Conservation (phyloP, 2,888 invertebrate species). For the Iselma pallidipennis region DNA sequence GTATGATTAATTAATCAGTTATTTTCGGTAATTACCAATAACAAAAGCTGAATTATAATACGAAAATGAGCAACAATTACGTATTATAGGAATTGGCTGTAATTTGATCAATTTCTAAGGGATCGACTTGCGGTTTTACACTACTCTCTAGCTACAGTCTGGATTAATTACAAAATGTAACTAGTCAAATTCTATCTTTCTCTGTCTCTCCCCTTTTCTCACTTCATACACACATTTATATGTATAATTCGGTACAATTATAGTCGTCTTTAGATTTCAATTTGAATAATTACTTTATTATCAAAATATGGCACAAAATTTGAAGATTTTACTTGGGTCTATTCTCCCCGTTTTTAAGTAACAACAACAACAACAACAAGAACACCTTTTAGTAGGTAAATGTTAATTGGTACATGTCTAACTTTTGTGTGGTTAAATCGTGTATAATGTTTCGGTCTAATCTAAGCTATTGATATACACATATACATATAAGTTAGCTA, state of each 20-base stretch:
- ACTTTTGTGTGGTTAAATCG: no score
- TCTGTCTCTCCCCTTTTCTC: background rate
- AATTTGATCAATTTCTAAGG: conserved; percentile 1
- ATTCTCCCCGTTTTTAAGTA: no score
- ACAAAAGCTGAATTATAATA: background rate
- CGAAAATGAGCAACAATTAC: background rate
- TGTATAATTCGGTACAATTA: background rate
- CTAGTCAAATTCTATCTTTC: background rate
- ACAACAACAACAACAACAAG: no score
- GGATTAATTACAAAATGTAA: background rate
- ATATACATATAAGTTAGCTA: background rate
- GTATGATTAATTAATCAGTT: no score
- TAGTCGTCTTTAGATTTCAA: background rate
- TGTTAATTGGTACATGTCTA: no score
- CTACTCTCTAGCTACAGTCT: background rate
- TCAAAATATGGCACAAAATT: no score
- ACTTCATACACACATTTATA: background rate
- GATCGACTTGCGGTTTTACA: background rate
- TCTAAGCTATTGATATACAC: background rate
- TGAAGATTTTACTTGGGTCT: no score
- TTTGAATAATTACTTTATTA: background rate
- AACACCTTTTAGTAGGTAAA: no score
- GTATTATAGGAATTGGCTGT: background rate
- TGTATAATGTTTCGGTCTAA: background rate
- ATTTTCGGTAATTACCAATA: background rate